Evolutionary conservation across 2,888 invertebrate species (phyloP).

Genomic region (Erynnis tages): DNA sequence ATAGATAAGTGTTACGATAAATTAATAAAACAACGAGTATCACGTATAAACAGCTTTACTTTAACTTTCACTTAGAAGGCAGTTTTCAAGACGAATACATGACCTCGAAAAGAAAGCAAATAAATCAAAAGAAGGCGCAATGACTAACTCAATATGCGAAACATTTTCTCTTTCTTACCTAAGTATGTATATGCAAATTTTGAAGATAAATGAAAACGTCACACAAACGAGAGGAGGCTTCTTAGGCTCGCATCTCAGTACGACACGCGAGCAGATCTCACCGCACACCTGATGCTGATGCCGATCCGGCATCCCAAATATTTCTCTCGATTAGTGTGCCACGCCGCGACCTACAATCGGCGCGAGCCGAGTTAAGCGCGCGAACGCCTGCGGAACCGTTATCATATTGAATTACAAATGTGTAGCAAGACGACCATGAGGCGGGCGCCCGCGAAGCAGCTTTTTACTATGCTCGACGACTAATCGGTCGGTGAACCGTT

Average conservation of each 20-base stretch:
- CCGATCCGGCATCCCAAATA: slow-evolving; percentile 41
- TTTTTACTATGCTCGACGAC: slow-evolving; percentile 51
- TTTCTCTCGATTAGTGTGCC: slow-evolving; percentile 48
- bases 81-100: slow-evolving; percentile 58
- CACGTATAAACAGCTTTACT: slow-evolving; percentile 51
- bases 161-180: slow-evolving; percentile 68
- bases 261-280: slow-evolving; percentile 21
- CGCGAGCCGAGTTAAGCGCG: slow-evolving; percentile 56
- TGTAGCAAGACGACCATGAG: slow-evolving; percentile 47
- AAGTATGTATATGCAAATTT: slow-evolving; percentile 51
- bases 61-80: slow-evolving; percentile 64
- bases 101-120: slow-evolving; percentile 66
- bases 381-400: slow-evolving; percentile 69
- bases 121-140: slow-evolving; percentile 56
- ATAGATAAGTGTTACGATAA: too few relatives aligned
- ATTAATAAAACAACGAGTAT: slow-evolving; percentile 38
- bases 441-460: slow-evolving; percentile 45
- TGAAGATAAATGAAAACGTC: slow-evolving; percentile 23
- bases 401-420: slow-evolving; percentile 75
- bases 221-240: slow-evolving; percentile 11
- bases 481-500: slow-evolving; percentile 80
- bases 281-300: slow-evolving; percentile 27
- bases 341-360: slow-evolving; percentile 57
- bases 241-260: background rate
- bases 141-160: slow-evolving; percentile 43